Base-by-base conservation (phyloP, 2,888 invertebrate genomes). In the Tribolium freemani region DNA sequence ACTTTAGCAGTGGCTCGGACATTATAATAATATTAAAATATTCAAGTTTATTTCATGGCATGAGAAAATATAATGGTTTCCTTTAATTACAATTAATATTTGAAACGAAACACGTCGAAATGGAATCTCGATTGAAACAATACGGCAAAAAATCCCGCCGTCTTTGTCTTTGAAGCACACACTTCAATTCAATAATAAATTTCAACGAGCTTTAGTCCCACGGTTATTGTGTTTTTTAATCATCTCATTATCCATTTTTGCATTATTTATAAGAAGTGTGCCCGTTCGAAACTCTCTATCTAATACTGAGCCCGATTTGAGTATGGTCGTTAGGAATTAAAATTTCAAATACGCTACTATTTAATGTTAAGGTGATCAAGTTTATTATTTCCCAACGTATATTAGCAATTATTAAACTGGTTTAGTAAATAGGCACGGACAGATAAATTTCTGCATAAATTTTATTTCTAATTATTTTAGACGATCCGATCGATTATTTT, bases 351-450 rank as follows among this genome's bases (percentile, higher is more conserved):
- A 56, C 71, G 69, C 56, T 74, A 45, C 48, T 73, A 75, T 77
- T 77, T 77, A 75, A 77, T 77, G 75, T 74, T 75, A 75, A 77
- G 75, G 77, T 69, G 70, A 74, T 73, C 75, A 72, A 72, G 73
- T 75, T 75, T 69, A 69, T 61, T 53, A 69, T 69, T 69, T 69
- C 69, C 61, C 69, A 69, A 69, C 69, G 53, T 64, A 63, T 50
- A 63, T 63, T 63, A 58, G 58, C 54, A 38, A 61, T 69, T 61
- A 69, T 69, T 69, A 69, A 69, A 69, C 69, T 69, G 61, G 69
- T 69, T 69, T 69, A 61, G 11, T 61, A 61, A 58, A 58, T 60
- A 69, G 57, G 58, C 44, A 69, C 57, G 69, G 60, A 69, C 69
- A 46, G 61, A 69, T 69, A 60, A 58, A 69, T 69, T 69, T 69